Percentiles rank a stretch among this genome's conserved stretches.
These are phyloP conservation scores for Gallinago solitaria DNA, from an alignment of 2,797 vertebrate species.

Conservation along the genomic window DNA sequence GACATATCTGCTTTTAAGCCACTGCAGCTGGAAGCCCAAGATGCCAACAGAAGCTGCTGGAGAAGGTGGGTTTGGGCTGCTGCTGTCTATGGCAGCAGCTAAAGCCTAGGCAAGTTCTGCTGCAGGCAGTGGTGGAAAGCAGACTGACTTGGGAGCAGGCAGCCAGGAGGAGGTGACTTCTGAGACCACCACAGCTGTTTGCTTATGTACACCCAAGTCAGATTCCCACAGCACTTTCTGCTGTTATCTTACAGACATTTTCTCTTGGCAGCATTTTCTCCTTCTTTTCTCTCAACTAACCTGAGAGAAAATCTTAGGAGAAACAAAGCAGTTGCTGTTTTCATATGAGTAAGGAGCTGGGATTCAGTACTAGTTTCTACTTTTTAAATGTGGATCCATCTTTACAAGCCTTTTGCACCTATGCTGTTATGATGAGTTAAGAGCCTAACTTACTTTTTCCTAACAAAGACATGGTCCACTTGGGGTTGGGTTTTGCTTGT, in stretches of 20 bases:
- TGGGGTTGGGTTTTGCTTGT: not conserved
- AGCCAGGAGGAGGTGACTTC: not conserved
- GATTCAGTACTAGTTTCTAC: not conserved
- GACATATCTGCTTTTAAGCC: not conserved
- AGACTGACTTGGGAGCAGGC: not conserved
- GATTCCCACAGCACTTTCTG: not conserved
- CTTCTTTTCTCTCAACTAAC: not conserved
- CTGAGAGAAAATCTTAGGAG: not conserved
- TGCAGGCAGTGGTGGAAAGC: not conserved
- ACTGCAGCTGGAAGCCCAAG: not conserved
- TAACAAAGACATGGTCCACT: not conserved
- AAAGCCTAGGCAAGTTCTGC: not conserved
- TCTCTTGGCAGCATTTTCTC: not conserved
- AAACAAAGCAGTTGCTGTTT: not conserved
- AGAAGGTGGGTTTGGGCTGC: not conserved
- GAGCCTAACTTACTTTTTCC: not conserved
- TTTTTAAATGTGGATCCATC: not conserved
- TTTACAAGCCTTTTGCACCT: not conserved
- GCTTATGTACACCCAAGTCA: accelerated
- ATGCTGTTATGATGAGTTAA: not conserved
- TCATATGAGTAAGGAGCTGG: not conserved
- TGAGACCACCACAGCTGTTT: not conserved
- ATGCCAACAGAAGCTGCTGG: not conserved
- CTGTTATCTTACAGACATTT: not conserved
- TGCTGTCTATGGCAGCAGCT: not conserved